These are phyloP conservation scores for Orthonevra nobilis DNA, from an alignment of 2,888 invertebrate species.

Conservation along the genomic window DNA sequence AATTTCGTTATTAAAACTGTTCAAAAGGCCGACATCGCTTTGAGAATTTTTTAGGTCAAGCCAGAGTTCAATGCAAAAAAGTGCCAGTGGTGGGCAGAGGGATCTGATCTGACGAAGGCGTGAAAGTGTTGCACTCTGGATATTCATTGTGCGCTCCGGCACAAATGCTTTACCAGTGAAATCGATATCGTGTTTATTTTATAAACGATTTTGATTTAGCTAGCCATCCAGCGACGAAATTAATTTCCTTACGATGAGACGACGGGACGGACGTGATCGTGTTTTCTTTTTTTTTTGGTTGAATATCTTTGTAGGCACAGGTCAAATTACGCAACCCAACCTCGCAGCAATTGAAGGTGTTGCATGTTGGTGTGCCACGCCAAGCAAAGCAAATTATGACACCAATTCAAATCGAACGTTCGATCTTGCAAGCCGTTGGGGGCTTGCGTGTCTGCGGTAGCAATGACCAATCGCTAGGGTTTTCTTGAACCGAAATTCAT, in stretches of 20 bases:
- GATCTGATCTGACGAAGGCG: constrained; percentile 19
- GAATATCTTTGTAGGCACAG: constrained; percentile 5
- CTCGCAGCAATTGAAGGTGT: constrained; percentile 54
- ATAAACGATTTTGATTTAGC: constrained; percentile 60
- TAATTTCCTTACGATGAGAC: constrained; percentile 41
- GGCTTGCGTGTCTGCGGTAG: constrained; percentile 50
- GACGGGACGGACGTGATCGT: no score
- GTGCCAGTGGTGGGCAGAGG: constrained; percentile 30
- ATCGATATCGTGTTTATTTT: constrained; percentile 64
- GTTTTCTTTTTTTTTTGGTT: constrained; percentile 3
- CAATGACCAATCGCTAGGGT: constrained; percentile 12
- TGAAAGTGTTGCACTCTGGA: constrained; percentile 26
- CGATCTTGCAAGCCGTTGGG: constrained; percentile 51
- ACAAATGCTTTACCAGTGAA: constrained; percentile 34
- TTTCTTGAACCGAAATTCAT: constrained; percentile 34
- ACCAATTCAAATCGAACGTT: constrained; percentile 49
- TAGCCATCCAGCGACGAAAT: constrained; percentile 57
- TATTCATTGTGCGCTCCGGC: constrained; percentile 44
- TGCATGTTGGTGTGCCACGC: constrained; percentile 49
- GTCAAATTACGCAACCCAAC: constrained; percentile 52
- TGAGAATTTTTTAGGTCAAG: constrained; percentile 62
- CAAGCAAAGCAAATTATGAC: constrained; percentile 57
- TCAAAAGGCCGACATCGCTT: constrained; percentile 58
- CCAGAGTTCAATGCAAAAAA: constrained; percentile 60
- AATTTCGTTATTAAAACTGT: constrained; percentile 72